Conservation (phyloP, 2,113 vertebrate genomes). For the Indicator maculatus region DNA sequence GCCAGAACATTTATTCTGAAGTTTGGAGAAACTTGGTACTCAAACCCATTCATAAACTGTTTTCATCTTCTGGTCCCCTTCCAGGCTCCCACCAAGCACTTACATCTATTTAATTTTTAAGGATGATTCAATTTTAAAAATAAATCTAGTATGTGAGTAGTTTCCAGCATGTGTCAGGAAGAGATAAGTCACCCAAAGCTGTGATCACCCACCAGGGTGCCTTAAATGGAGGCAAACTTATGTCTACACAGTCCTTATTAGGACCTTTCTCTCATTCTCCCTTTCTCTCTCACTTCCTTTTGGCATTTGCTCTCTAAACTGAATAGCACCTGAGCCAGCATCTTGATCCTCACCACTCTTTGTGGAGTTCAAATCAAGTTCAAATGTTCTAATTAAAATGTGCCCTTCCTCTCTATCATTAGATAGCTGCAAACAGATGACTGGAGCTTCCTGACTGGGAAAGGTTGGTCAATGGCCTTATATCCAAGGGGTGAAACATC, state of each 20-base stretch:
- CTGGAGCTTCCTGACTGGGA: slow-evolving; percentile 50
- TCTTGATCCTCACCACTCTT: slow-evolving; percentile 26
- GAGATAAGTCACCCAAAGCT: slow-evolving; percentile 60
- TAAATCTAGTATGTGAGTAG: background rate
- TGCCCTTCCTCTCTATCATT: slow-evolving; percentile 52
- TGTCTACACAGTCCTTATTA: slow-evolving; percentile 39
- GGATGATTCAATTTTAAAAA: slow-evolving; percentile 49
- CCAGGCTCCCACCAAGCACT: background rate
- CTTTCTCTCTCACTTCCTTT: slow-evolving; percentile 54
- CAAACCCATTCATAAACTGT: background rate
- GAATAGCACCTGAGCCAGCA: slow-evolving; percentile 30
- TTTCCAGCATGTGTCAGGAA: slow-evolving; percentile 63
- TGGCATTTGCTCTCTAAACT: slow-evolving; percentile 26
- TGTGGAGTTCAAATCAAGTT: slow-evolving; percentile 51
- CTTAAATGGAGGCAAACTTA: slow-evolving; percentile 21
- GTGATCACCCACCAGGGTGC: slow-evolving; percentile 56
- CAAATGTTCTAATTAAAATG: slow-evolving; percentile 60
- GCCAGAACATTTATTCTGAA: background rate
- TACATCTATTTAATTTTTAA: background rate
- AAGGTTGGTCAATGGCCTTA: slow-evolving; percentile 56
- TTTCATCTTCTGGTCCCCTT: background rate
- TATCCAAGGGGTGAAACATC: slow-evolving; percentile 15
- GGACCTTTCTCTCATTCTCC: slow-evolving; percentile 7
- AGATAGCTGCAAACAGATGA: slow-evolving; percentile 56
- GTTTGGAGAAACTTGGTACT: background rate